These are phyloP conservation scores for Microcaecilia unicolor DNA, from an alignment of 2,797 vertebrate species.

Conservation along the genomic window DNA sequence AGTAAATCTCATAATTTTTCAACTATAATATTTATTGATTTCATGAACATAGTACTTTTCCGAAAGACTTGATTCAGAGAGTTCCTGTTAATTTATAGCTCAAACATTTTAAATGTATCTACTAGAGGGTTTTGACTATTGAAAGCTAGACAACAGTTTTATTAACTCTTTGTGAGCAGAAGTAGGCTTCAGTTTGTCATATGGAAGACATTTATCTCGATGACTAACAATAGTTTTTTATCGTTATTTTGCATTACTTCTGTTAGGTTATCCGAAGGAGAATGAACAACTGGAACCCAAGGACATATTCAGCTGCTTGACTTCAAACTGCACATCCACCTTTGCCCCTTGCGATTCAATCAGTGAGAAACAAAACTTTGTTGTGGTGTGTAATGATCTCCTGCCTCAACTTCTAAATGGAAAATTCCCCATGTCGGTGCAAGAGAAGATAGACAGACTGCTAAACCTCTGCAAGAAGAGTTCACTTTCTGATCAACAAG, in stretches of 20 bases:
- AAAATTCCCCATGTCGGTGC: conserved; percentile 34
- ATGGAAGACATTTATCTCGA: too few species aligned
- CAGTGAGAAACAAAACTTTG: conserved; percentile 49
- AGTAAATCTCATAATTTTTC: too few species aligned
- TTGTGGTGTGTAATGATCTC: conserved; percentile 54
- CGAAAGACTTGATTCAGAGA: too few species aligned
- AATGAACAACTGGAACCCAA: conserved; percentile 17
- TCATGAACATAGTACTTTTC: too few species aligned
- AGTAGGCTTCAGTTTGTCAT: too few species aligned
- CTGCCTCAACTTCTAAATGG: conserved; percentile 49
- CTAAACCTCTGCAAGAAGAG: conserved; percentile 39
- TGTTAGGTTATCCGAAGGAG: conserved; percentile 31
- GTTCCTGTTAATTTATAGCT: too few species aligned
- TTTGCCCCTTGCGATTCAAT: conserved; percentile 48
- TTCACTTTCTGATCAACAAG: conserved; percentile 4
- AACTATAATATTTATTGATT: too few species aligned
- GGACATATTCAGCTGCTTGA: conserved; percentile 67
- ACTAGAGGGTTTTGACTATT: too few species aligned
- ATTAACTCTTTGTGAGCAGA: too few species aligned
- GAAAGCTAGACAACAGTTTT: too few species aligned
- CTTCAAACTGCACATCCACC: conserved; percentile 37
- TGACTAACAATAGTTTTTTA: not conserved
- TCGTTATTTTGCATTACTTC: conserved; percentile 5
- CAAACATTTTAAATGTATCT: too few species aligned
- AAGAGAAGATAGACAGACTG: conserved; percentile 36